A percentile compares a stretch with the other conserved stretches of the same genome.
These are phyloP conservation scores for Dasypus novemcinctus DNA, from an alignment of 2,113 vertebrate genomes.

Conservation along the genomic window DNA sequence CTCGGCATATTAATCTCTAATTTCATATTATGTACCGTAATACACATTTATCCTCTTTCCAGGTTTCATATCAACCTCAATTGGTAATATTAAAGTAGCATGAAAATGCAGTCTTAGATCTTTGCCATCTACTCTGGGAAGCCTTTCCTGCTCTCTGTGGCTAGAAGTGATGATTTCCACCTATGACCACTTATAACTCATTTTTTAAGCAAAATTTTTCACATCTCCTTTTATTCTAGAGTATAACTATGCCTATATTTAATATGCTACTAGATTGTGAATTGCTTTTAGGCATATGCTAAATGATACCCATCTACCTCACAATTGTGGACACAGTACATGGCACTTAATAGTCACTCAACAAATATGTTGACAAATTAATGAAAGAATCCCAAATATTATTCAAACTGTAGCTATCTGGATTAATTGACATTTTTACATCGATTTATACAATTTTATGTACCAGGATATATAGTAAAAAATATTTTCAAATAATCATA, in stretches of 20 bases:
- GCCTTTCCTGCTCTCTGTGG: not conserved
- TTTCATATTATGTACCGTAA: not conserved
- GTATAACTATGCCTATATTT: not conserved
- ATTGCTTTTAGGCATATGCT: not conserved
- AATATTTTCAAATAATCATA: slow-evolving; percentile 76
- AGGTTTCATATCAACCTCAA: too few species aligned
- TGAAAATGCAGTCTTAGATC: not conserved
- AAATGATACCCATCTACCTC: not conserved
- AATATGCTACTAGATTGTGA: not conserved
- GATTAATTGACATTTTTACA: not conserved
- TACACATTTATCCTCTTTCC: not conserved
- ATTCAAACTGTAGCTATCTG: not conserved
- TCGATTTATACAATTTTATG: not conserved
- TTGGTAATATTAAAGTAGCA: not conserved
- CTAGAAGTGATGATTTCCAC: not conserved
- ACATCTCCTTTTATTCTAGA: not conserved
- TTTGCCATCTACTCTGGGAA: not conserved
- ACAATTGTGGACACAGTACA: not conserved
- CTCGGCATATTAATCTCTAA: not conserved
- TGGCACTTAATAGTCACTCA: not conserved
- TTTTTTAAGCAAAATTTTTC: not conserved
- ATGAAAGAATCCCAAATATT: not conserved
- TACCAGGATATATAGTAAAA: slow-evolving; percentile 54
- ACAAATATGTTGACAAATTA: not conserved
- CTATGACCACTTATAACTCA: not conserved